A percentile compares a stretch with the other conserved stretches of the same genome.
phyloP scores from a whole-genome alignment of 2,888 invertebrate genomes.

The Pandemis corylana region DNA sequence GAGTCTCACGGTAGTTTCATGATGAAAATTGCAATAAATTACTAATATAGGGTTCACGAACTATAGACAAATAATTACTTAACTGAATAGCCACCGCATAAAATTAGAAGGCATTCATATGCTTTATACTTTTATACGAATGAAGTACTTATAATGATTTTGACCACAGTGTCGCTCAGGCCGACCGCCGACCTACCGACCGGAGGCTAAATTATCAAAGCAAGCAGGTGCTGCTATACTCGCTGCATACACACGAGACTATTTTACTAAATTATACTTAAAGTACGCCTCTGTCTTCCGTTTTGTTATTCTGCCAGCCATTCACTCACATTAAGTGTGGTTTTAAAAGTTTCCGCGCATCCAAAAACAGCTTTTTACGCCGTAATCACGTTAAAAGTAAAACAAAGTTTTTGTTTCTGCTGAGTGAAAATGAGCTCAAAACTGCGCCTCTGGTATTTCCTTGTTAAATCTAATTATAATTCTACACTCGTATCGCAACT shows the following conservation, averaged over 20 bases:
- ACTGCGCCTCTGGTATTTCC: not conserved
- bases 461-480: not conserved
- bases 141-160: not conserved
- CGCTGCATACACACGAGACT: slow-evolving; percentile 1
- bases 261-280: slow-evolving; percentile 5
- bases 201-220: not conserved
- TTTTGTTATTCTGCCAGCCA: slow-evolving; percentile 2
- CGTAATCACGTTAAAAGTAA: not conserved
- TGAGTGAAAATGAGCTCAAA: not conserved
- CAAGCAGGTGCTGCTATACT: not conserved
- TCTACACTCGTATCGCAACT: not conserved
- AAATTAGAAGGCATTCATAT: too few species aligned
- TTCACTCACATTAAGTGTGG: slow-evolving; percentile 6
- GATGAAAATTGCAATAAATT: too few species aligned
- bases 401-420: not conserved
- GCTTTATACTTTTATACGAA: not conserved
- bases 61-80: too few species aligned
- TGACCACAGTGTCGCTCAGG: not conserved
- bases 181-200: not conserved
- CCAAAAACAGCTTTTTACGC: slow-evolving; percentile 1
- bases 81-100: too few species aligned
- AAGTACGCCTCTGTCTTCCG: not conserved
- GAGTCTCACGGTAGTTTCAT: too few species aligned
- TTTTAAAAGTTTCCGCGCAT: slow-evolving; percentile 3
- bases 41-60: too few species aligned